Conservation (phyloP, 2,888 invertebrate species). For the Heliconius ismenius region DNA sequence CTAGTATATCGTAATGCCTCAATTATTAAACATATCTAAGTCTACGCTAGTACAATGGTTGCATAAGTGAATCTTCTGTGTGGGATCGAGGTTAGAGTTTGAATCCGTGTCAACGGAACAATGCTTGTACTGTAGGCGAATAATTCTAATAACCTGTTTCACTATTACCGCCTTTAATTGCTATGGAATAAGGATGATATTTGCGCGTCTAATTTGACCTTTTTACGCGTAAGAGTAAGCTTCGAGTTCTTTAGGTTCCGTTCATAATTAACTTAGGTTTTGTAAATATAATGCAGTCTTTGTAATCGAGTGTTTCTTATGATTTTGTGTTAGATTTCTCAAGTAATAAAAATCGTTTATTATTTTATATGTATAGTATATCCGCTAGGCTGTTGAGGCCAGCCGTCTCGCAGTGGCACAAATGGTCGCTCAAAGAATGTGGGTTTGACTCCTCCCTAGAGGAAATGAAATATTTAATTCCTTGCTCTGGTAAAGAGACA, state of each 20-base stretch:
- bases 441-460: no score
- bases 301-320: not conserved
- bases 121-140: conserved; percentile 44
- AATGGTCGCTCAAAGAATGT: no score
- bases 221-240: conserved; percentile 11
- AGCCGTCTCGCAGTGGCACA: no score
- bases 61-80: conserved; percentile 67
- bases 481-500: no score
- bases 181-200: not conserved
- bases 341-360: not conserved
- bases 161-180: conserved; percentile 5
- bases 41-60: conserved; percentile 49
- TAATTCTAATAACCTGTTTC: not conserved
- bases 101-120: conserved; percentile 69
- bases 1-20: conserved; percentile 27
- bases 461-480: no score
- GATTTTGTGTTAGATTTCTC: not conserved
- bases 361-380: no score
- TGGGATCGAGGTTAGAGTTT: conserved; percentile 66
- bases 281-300: conserved; percentile 3
- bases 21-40: conserved; percentile 54
- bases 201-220: not conserved
- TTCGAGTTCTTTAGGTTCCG: not conserved
- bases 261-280: conserved; percentile 20
- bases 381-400: no score